Evolutionary conservation across 1,140 invertebrate species (phyloP), one percentile per base, ranked within the genome.

Genomic region (Eupristina koningsbergeri): DNA sequence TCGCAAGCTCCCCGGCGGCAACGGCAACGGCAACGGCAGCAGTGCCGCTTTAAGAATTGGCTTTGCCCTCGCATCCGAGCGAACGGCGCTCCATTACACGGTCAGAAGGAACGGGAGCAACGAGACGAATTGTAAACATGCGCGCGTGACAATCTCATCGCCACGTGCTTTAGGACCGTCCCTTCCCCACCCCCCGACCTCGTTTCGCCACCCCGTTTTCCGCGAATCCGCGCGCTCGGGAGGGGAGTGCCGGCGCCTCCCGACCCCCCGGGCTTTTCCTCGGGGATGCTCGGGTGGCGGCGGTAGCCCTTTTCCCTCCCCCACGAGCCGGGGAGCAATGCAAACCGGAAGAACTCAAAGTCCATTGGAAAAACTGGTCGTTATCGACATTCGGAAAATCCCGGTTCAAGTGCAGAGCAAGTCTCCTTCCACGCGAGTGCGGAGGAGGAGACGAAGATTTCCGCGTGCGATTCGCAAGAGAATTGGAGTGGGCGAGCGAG

Each of bases 101-200:
- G 50, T 81, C 50, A 73, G 47, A 64, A 58, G 71, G 8, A 64
- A 75, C 39, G 71, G 39, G 58, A 39, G 11, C 71, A 63, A 77
- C 73, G 81, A 83, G 81, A 73, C 75, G 45, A 64, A 83, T 83
- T 41, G 81, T 73, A 79, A 83, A 83, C 47, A 83, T 36, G 22
- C 41, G 86, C 86, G 83, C 85, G 85, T 89, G 87, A 89, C 89
- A 87, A 89, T 87, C 86, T 87, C 79, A 86, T 87, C 85, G 83
- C 87, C 88, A 89, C 86, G 88, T 89, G 87, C 82, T 85, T 84
- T 84, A 61, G 64, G 83, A 85, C 78, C 73, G 85, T 5, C 11
- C 5, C 6, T 5, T 78, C 85, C 87, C 84, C 64, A 3, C 0
- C 61, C 5, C 61, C 29, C 2, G 9, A 0, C 61, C 17, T 7